Percentiles rank a stretch among this genome's conserved stretches.
Conservation (phyloP, 92 coral and sea anemone species). For the Parazoanthus atlanticus region DNA sequence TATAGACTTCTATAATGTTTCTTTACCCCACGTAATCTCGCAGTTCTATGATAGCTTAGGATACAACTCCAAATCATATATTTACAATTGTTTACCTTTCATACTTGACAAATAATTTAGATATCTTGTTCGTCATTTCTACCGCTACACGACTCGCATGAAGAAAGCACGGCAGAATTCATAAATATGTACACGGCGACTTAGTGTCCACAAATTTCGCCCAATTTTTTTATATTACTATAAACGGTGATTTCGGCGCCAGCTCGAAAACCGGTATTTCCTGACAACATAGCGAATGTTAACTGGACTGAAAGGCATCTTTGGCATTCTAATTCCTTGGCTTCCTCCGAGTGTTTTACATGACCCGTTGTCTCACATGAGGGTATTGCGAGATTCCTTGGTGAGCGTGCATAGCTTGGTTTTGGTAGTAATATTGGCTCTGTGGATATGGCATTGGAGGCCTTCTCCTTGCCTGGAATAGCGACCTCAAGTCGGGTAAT, state of each 20-base stretch:
- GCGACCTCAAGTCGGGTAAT: slow-evolving; percentile 84
- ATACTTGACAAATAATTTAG: slow-evolving; percentile 43
- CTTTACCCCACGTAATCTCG: neutral
- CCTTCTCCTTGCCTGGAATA: slow-evolving; percentile 74
- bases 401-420: slow-evolving; percentile 22
- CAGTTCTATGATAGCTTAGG: slow-evolving; percentile 30
- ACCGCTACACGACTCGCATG: slow-evolving; percentile 31
- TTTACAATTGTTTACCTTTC: slow-evolving; percentile 32
- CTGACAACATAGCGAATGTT: slow-evolving; percentile 38
- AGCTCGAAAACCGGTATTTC: slow-evolving; percentile 40
- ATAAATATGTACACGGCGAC: slow-evolving; percentile 27
- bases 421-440: slow-evolving; percentile 39
- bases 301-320: slow-evolving; percentile 41
- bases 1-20: slow-evolving; percentile 9
- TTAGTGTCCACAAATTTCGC: neutral
- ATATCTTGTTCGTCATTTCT: slow-evolving; percentile 27
- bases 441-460: slow-evolving; percentile 54
- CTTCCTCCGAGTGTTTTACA: slow-evolving; percentile 3
- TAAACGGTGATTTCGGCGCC: slow-evolving; percentile 44
- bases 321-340: slow-evolving; percentile 34
- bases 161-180: slow-evolving; percentile 14
- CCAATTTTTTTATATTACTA: slow-evolving; percentile 21
- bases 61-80: neutral
- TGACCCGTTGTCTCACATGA: slow-evolving; percentile 41
- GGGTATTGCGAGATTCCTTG: slow-evolving; percentile 41